Percentiles rank a stretch among this genome's conserved stretches.
phyloP scores from a whole-genome alignment of 2,888 invertebrate genomes.

The Archips xylosteana region DNA sequence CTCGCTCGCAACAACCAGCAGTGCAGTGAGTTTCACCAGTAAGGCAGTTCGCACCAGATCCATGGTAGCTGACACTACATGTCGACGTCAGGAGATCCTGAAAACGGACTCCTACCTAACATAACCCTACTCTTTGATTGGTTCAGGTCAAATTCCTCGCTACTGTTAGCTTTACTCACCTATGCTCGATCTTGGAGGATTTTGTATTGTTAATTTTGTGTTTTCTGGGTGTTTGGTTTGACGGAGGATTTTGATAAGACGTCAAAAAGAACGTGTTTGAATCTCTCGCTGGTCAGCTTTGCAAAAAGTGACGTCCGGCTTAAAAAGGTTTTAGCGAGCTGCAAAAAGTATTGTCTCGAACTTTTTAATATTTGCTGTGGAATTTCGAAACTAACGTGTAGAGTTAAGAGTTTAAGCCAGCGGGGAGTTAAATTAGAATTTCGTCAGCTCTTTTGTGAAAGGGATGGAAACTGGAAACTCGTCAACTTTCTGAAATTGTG shows the following conservation, averaged over 20 bases:
- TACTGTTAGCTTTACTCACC: slow-evolving; percentile 18
- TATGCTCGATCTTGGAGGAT: slow-evolving; percentile 5
- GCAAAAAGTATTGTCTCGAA: not conserved
- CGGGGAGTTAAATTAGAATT: not conserved
- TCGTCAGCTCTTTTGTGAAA: not conserved
- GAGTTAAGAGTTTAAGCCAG: not conserved
- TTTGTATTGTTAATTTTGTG: slow-evolving; percentile 7
- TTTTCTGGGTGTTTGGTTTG: slow-evolving; percentile 16
- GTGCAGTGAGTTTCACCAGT: not conserved
- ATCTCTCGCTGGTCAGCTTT: not conserved
- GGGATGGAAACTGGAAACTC: not conserved
- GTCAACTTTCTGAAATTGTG: not conserved
- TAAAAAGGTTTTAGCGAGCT: not conserved
- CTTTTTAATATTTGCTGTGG: not conserved
- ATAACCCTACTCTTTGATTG: slow-evolving; percentile 12
- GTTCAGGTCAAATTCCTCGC: slow-evolving; percentile 41
- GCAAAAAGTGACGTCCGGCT: not conserved
- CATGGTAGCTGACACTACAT: slow-evolving; percentile 14
- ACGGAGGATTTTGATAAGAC: slow-evolving; percentile 18
- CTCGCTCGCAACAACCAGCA: not conserved
- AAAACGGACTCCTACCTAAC: slow-evolving; percentile 18
- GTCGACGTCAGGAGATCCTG: slow-evolving; percentile 4
- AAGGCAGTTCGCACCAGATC: not conserved
- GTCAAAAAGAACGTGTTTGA: slow-evolving; percentile 27
- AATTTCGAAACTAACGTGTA: not conserved